Base-by-base conservation (phyloP, 2,888 invertebrate genomes). In the Scaptomyza tumidula region DNA sequence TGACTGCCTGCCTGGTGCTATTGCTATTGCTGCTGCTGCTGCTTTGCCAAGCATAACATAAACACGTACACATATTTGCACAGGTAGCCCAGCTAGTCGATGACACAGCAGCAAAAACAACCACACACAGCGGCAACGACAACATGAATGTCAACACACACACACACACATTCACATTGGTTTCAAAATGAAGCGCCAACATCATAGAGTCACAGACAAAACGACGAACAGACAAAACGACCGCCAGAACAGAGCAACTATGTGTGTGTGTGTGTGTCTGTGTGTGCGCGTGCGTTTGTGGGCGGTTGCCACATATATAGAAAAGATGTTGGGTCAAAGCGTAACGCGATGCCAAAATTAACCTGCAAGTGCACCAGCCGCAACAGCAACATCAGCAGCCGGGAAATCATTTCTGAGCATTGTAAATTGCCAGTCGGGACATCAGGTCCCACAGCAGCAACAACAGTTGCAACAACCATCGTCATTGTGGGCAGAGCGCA, bases 21-120 rank as follows among this genome's bases (percentile, higher is more conserved):
- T 9, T 59, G 50, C 19, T 58, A 46, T 13, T 49, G 60, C 29
- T 66, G 61, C 7, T 61, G 64, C 44, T 72, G 59, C 65, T 49
- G 72, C 65, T 56, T 63, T 62, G 66, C 54, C 72, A 62, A 57
- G 73, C 76, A 83, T 73, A 80, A 81, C 79, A 88, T 79, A 79
- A 86, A 80, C 80, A 88, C 73, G 75, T 82, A 80, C 80, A 88
- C 73, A 73, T 82, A 86, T 81, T 85, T 85, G 78, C 75, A 55
- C 58, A 69, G 75, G 80, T 83, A 75, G 69, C 72, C 78, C 69
- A 65, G 56, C 9, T 10, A 27, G 24, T 27, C 11, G 37, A 65
- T 45, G 68, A 61, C 66, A 71, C 46, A 53, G 58, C 46, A 43
- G 33, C 33, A 60, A 16, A 6, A 44, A 10, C 39, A 39, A 14